A percentile compares a stretch with the other conserved stretches of the same genome.
phyloP scores from a whole-genome alignment of 2,113 vertebrate genomes.

The Lepus europaeus region DNA sequence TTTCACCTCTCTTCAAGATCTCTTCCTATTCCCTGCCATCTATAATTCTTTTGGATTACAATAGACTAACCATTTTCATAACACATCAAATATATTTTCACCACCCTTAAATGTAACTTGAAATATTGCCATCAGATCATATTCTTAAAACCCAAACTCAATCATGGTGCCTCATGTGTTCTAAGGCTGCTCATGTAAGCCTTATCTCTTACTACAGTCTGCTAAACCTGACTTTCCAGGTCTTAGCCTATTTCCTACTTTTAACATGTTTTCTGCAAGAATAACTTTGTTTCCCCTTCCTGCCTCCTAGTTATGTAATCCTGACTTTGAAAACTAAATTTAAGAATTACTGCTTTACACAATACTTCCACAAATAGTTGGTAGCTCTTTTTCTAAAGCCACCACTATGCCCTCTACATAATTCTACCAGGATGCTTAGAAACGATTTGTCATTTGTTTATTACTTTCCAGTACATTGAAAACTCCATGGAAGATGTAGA shows the following conservation, averaged over 20 bases:
- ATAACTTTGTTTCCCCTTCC: neutral
- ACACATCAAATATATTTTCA: neutral
- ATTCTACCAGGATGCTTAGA: neutral
- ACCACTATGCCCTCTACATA: neutral
- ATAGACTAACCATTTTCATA: neutral
- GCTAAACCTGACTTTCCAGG: constrained; percentile 14
- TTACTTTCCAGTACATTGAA: neutral
- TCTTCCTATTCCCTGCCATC: neutral
- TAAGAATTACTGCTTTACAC: constrained; percentile 30
- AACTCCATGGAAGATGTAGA: neutral
- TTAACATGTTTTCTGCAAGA: neutral
- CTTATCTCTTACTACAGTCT: neutral
- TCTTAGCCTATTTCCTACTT: neutral
- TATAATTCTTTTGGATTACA: neutral
- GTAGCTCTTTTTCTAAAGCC: neutral
- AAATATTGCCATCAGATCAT: neutral
- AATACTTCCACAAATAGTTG: neutral
- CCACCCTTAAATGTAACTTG: neutral
- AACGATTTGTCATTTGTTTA: neutral
- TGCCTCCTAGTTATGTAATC: neutral
- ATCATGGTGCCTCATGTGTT: neutral
- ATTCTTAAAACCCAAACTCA: neutral
- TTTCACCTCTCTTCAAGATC: neutral
- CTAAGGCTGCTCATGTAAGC: neutral
- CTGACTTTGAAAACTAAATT: constrained; percentile 28